phyloP scores from a whole-genome alignment of 2,113 vertebrate genomes.

The Sciurus niger region DNA sequence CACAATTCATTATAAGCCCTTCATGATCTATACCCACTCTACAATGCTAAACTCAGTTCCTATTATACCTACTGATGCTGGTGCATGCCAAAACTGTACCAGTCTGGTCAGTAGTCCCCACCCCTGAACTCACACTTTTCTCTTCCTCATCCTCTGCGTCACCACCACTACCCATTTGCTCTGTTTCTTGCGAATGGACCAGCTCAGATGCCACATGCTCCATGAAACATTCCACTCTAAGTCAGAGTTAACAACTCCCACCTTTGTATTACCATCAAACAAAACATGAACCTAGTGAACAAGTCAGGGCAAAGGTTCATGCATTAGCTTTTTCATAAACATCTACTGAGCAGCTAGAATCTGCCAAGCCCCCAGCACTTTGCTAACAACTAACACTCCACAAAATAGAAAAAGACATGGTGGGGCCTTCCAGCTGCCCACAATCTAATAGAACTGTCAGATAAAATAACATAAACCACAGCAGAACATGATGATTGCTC shows the following conservation, averaged over 20 bases:
- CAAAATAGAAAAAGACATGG: not conserved
- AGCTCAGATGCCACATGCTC: not conserved
- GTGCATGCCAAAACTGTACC: not conserved
- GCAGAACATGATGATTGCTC: not conserved
- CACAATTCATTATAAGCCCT: not conserved
- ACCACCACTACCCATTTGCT: not conserved
- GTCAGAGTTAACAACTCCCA: not conserved
- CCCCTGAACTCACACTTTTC: not conserved
- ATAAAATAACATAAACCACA: not conserved
- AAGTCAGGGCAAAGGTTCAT: not conserved
- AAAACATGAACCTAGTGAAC: not conserved
- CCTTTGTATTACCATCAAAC: not conserved
- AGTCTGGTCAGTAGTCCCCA: not conserved
- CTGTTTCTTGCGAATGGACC: not conserved
- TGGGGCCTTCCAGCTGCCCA: not conserved
- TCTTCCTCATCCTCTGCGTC: not conserved
- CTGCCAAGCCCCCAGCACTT: not conserved
- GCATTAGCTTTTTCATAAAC: not conserved
- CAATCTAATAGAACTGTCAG: not conserved
- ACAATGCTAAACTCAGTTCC: not conserved
- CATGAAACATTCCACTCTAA: not conserved
- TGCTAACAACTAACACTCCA: not conserved
- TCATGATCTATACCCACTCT: not conserved
- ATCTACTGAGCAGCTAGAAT: not conserved
- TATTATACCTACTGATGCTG: not conserved